Evolutionary conservation across 2,113 vertebrate genomes (phyloP).

Genomic region (Nothoprocta pentlandii): DNA sequence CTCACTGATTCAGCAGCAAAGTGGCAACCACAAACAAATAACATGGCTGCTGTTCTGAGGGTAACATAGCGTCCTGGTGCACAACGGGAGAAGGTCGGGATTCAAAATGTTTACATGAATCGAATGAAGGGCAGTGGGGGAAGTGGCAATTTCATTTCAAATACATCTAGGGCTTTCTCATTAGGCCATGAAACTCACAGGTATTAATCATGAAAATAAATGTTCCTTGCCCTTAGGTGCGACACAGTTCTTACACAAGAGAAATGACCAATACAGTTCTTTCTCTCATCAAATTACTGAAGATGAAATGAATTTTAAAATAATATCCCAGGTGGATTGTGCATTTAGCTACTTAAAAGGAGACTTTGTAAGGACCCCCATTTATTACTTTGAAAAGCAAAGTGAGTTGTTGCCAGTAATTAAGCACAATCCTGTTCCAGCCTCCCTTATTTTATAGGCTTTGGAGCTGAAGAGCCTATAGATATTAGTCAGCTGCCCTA

Average conservation of each 20-base stretch:
- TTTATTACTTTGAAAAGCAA: constrained; percentile 74
- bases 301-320: constrained; percentile 81
- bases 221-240: constrained; percentile 73
- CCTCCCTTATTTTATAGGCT: constrained; percentile 47
- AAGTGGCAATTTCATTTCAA: constrained; percentile 61
- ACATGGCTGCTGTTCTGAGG: neutral
- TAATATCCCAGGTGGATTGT: constrained; percentile 77
- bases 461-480: neutral
- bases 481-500: constrained; percentile 51
- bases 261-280: constrained; percentile 71
- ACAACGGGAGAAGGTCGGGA: constrained; percentile 20
- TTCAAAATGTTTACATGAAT: constrained; percentile 52
- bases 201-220: constrained; percentile 81
- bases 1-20: neutral
- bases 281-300: constrained; percentile 80
- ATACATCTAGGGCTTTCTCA: constrained; percentile 69
- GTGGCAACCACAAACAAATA: neutral
- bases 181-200: constrained; percentile 73
- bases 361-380: constrained; percentile 64
- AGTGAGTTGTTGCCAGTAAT: constrained; percentile 70
- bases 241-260: constrained; percentile 69
- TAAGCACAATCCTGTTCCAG: constrained; percentile 52
- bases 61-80: neutral
- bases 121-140: neutral
- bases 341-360: constrained; percentile 74